Base-by-base conservation (phyloP, 1,140 invertebrate genomes). In the Caerostris extrusa region DNA sequence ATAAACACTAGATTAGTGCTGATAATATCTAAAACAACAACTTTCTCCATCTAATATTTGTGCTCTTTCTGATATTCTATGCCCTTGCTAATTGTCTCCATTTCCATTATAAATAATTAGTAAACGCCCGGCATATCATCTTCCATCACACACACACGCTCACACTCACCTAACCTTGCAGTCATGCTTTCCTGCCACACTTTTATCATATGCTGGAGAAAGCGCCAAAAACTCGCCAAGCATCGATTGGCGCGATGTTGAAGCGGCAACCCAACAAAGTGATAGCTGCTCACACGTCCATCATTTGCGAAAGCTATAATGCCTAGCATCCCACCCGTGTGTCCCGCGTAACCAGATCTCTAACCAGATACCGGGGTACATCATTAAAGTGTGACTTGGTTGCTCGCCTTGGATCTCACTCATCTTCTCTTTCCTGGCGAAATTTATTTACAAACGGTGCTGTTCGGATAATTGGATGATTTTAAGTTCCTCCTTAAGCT, bases 331-430 rank as follows among this genome's bases (percentile, higher is more conserved):
- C 92, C 92, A 57, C 86, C 86, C 82, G 91, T 93, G 85, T 93
- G 92, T 82, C 81, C 67, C 56, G 69, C 92, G 92, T 88, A 93
- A 93, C 91, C 82, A 92, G 91, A 92, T 92, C 91, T 92, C 82
- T 50, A 92, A 92, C 85, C 92, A 93, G 92, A 93, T 93, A 93
- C 86, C 86, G 69, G 91, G 90, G 64, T 77, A 87, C 92, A 93
- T 93, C 92, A 93, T 93, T 93, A 93, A 89, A 93, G 77, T 89
- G 86, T 87, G 64, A 87, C 91, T 93, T 58, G 8, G 19, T 56
- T 7, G 57, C 57, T 60, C 57, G 8, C 77, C 77, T 56, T 6
- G 71, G 34, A 83, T 83, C 90, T 83, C 86, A 61, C 90, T 82
- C 90, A 82, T 82, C 57, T 17, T 82, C 50, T 69, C 90, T 17